A percentile compares a stretch with the other conserved stretches of the same genome.
These are phyloP conservation scores for Ptilonorhynchus violaceus DNA, from an alignment of 2,113 vertebrate species.

Conservation along the genomic window DNA sequence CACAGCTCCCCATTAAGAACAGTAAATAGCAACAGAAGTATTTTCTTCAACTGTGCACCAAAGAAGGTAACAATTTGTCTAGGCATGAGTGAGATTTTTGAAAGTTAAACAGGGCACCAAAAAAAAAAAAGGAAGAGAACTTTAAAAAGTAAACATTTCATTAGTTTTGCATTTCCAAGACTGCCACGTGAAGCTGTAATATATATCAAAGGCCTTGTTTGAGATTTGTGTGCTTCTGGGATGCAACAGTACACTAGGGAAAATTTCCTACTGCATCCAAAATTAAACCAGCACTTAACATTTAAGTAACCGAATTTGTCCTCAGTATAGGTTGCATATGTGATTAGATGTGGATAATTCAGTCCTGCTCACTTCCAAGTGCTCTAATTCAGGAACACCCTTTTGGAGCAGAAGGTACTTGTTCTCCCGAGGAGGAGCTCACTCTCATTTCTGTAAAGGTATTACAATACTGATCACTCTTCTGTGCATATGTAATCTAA, in stretches of 20 bases:
- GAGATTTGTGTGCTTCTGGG: not conserved
- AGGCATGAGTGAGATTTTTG: not conserved
- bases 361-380: not conserved
- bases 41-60: not conserved
- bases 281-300: not conserved
- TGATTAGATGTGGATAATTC: not conserved
- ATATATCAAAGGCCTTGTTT: not conserved
- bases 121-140: not conserved
- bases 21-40: not conserved
- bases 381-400: not conserved
- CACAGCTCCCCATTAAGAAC: not conserved
- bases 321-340: not conserved
- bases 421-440: not conserved
- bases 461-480: not conserved
- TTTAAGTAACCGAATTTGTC: not conserved
- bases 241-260: not conserved
- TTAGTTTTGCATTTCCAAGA: not conserved
- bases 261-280: not conserved
- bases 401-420: not conserved
- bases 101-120: not conserved
- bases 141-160: not conserved
- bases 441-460: not conserved
- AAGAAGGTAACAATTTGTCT: not conserved
- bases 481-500: not conserved
- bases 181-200: not conserved